phyloP scores from a whole-genome alignment of 2,888 invertebrate genomes.

The Andrena trimmerana region DNA sequence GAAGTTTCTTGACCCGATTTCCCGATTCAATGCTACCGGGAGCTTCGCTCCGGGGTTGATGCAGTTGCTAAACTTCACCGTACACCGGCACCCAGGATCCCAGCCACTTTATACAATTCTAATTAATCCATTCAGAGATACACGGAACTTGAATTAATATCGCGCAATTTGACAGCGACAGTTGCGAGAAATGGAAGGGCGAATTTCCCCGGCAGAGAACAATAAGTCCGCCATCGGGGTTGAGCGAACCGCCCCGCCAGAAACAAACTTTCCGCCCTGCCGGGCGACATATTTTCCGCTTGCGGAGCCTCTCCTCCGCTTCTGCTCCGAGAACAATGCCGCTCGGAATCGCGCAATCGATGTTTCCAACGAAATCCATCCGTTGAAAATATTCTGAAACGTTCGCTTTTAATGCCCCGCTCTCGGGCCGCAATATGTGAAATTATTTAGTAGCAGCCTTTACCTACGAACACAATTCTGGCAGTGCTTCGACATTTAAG shows the following conservation, averaged over 20 bases:
- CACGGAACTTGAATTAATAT: conserved; percentile 28
- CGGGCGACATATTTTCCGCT: conserved; percentile 24
- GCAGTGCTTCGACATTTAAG: too few relatives aligned
- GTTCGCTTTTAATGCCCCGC: not conserved
- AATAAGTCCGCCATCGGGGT: conserved; percentile 17
- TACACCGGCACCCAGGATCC: conserved; percentile 2
- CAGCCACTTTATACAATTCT: conserved; percentile 18
- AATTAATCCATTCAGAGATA: conserved; percentile 22
- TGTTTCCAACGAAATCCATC: conserved; percentile 2
- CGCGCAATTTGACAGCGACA: conserved; percentile 13
- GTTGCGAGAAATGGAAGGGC: not conserved
- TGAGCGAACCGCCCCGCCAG: conserved; percentile 19
- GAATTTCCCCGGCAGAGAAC: conserved; percentile 23
- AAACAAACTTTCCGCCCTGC: conserved; percentile 27
- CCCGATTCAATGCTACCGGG: not conserved
- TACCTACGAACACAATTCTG: too few relatives aligned
- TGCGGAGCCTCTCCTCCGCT: conserved; percentile 4
- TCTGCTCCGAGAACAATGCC: not conserved
- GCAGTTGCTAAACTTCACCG: not conserved
- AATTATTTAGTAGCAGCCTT: too few relatives aligned
- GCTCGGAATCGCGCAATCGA: conserved; percentile 10
- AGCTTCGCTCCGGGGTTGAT: not conserved
- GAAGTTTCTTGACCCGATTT: conserved; percentile 7
- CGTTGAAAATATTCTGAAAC: not conserved
- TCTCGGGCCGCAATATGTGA: not conserved